Base-by-base conservation (phyloP, 2,888 invertebrate genomes). In the Sepiola atlantica region DNA sequence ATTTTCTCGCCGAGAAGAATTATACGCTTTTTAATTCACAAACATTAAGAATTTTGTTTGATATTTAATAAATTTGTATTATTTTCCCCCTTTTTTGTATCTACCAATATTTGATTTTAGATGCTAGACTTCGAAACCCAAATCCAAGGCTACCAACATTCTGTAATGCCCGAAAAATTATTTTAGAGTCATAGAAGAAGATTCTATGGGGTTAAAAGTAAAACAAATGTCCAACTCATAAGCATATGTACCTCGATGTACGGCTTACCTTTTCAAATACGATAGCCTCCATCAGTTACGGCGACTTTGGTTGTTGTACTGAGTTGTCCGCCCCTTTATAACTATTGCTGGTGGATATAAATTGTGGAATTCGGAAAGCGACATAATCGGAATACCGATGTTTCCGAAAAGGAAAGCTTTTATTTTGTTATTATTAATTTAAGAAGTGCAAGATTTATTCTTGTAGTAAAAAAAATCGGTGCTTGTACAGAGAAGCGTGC, bases 281-380 rank as follows among this genome's bases (percentile, higher is more conserved):
- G 92, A 92, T 92, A 45, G 92, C 92, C 92, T 92, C 92, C 92
- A 92, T 92, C 92, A 92, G 92, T 92, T 92, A 28, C 77, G 10
- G n/a, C 28, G 16, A 16, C 18, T n/a, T 92, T 16, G 28, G 54
- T 54, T 45, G 21, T 77, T 10, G 28, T 16, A 90, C 16, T 28
- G 35, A 92, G 92, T 92, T 92, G 92, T 92, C 92, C n/a, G 32
- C 54, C 92, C 92, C 54, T 92, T n/a, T 92, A 61, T 61, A 61
- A 61, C 61, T 61, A 77, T 77, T 77, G 28, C 77, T 16, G 10
- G 77, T n/a, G 12, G 8, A 14, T 77, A 77, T 77, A 77, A 77
- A 77, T 77, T 10, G 28, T 1, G 77, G 77, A 77, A 77, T 77
- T 28, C 77, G 77, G 77, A 77, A 77, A n/a, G 28, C n/a, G 6